Evolutionary conservation across 2,797 vertebrate species (phyloP).

Genomic region (Lacerta bilineata): DNA sequence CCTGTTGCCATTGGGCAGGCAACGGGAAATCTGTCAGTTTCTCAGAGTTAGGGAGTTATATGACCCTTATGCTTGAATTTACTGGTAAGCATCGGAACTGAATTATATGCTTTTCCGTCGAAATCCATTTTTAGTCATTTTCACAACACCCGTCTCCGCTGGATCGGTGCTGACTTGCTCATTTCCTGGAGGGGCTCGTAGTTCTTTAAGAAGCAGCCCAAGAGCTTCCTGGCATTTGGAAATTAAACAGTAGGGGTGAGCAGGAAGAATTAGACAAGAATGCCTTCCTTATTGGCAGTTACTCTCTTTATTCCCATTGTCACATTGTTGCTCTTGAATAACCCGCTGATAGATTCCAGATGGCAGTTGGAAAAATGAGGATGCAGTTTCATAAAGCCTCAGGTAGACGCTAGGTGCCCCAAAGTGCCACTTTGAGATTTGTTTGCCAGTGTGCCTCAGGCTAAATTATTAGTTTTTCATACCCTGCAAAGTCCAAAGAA

Average conservation of each 20-base stretch:
- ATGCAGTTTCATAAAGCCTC: not conserved
- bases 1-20: slow-evolving; percentile 48
- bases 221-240: not conserved
- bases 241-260: slow-evolving; percentile 9
- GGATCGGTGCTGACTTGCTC: slow-evolving; percentile 32
- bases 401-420: not conserved
- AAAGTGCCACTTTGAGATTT: not conserved
- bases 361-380: not conserved
- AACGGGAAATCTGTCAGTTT: slow-evolving; percentile 48
- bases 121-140: slow-evolving; percentile 45
- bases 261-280: not conserved
- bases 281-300: not conserved
- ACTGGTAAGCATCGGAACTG: slow-evolving; percentile 24
- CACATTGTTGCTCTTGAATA: not conserved
- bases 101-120: slow-evolving; percentile 26
- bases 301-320: not conserved
- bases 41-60: slow-evolving; percentile 28
- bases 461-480: not conserved
- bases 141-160: rapidly evolving
- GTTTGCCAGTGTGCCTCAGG: not conserved
- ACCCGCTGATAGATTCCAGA: not conserved
- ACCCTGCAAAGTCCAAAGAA: too few species aligned
- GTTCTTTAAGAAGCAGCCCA: not conserved
- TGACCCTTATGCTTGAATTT: slow-evolving; percentile 44
- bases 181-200: not conserved